A percentile compares a stretch with the other conserved stretches of the same genome.
These are phyloP conservation scores for Varanus komodoensis DNA, from an alignment of 2,113 vertebrate species.

Conservation along the genomic window DNA sequence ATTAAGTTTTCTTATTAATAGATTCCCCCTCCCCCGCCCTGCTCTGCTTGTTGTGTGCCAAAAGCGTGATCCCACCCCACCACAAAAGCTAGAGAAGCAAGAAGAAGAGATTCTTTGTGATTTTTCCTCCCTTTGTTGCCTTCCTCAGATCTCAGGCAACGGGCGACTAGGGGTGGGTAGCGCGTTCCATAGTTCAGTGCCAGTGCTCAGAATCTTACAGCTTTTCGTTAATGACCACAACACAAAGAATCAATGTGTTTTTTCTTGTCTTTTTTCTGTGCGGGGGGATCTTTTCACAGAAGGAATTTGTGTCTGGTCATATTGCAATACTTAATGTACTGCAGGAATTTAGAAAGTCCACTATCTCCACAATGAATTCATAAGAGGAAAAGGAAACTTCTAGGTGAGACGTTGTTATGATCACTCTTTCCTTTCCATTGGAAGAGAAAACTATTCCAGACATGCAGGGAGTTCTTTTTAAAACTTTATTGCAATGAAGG, in stretches of 20 bases:
- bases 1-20: not conserved
- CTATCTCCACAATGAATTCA: not conserved
- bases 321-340: not conserved
- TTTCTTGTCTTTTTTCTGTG: no score
- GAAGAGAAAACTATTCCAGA: no score
- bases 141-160: not conserved
- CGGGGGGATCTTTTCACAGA: constrained; percentile 1
- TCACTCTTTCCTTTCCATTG: no score
- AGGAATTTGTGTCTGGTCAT: constrained; percentile 16
- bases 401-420: not conserved
- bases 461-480: no score
- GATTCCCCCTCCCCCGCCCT: not conserved
- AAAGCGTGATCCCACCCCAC: not conserved
- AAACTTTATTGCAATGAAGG: no score
- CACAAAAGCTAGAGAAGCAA: rapidly evolving
- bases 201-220: not conserved
- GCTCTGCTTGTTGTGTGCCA: constrained; percentile 8
- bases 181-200: not conserved
- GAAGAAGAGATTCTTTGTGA: constrained; percentile 15
- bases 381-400: not conserved
- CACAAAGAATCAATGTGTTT: rapidly evolving
- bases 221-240: constrained; percentile 28
- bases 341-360: constrained; percentile 24
- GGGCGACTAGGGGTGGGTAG: not conserved
- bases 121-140: constrained; percentile 23